Percentiles rank a stretch among this genome's conserved stretches.
phyloP scores from a whole-genome alignment of 2,888 invertebrate species.

The Ectemnius cavifrons region DNA sequence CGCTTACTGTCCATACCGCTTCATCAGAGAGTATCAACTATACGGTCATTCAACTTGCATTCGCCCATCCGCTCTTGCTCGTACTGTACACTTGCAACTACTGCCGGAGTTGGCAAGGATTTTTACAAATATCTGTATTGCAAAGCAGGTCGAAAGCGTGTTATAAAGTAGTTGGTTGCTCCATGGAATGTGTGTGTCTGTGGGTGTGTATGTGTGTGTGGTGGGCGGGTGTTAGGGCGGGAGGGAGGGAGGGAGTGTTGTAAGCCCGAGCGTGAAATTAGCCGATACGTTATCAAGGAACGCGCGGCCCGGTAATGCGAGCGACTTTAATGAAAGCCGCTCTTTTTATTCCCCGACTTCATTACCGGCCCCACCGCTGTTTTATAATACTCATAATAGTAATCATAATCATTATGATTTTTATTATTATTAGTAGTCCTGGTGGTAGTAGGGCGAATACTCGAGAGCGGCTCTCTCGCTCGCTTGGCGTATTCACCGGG shows the following conservation, averaged over 20 bases:
- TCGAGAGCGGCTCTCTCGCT: constrained; percentile 1
- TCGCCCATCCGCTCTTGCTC: no score
- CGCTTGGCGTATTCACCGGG: constrained; percentile 51
- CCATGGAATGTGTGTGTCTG: background rate
- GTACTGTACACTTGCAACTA: no score
- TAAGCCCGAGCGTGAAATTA: constrained; percentile 64
- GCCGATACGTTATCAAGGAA: constrained; percentile 56
- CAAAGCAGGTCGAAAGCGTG: no score
- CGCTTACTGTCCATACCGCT: background rate
- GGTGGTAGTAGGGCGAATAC: constrained; percentile 26
- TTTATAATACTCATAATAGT: constrained; percentile 26
- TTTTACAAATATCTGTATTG: no score
- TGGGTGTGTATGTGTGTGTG: no score
- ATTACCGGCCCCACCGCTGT: constrained; percentile 27
- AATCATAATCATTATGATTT: constrained; percentile 30
- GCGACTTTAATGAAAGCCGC: constrained; percentile 51
- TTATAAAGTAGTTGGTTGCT: no score
- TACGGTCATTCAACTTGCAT: no score
- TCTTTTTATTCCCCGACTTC: constrained; percentile 27
- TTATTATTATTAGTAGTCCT: constrained; percentile 32
- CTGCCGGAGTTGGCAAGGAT: no score
- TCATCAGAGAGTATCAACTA: background rate
- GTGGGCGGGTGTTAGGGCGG: no score
- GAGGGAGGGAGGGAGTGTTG: background rate
- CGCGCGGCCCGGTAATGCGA: constrained; percentile 35